phyloP scores from a whole-genome alignment of 1,140 invertebrate genomes.

The Zophobas atratus region DNA sequence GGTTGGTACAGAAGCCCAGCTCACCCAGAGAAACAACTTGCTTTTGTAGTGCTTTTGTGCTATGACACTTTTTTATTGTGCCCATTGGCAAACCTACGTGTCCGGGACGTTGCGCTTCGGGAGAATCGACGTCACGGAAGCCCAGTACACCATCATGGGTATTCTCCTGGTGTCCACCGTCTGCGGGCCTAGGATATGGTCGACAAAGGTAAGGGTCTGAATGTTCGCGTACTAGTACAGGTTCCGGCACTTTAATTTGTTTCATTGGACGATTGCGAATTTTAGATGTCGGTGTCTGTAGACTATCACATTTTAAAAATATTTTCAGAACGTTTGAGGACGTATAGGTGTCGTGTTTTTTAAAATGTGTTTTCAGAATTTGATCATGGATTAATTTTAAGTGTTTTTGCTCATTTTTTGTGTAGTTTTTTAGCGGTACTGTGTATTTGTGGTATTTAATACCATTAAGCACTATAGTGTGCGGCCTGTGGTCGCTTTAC shows the following conservation, averaged over 20 bases:
- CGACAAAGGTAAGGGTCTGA: constrained; percentile 77
- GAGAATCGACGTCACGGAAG: constrained; percentile 98
- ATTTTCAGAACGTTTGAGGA: not conserved
- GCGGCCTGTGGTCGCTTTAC: constrained; percentile 78
- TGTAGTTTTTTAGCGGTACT: constrained; percentile 68
- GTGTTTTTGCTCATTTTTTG: constrained; percentile 8
- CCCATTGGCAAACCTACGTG: constrained; percentile 99
- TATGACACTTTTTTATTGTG: constrained; percentile 96
- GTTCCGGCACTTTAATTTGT: not conserved
- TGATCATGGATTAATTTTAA: not conserved
- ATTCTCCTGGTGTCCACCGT: constrained; percentile 91
- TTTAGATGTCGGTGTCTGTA: not conserved
- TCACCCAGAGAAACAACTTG: not conserved
- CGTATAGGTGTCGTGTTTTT: not conserved
- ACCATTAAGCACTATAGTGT: constrained; percentile 79
- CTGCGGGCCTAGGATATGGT: constrained; percentile 91
- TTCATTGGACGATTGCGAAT: not conserved
- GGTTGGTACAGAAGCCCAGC: constrained; percentile 64
- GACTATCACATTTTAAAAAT: constrained; percentile 5
- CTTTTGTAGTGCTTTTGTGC: constrained; percentile 88
- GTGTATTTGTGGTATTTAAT: constrained; percentile 83
- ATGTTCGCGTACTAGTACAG: not conserved
- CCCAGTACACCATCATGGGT: constrained; percentile 93
- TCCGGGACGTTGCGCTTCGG: constrained; percentile 95
- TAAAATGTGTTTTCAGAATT: constrained; percentile 13